Evolutionary conservation across 2,113 vertebrate species (phyloP), one percentile per base, ranked within the genome.

Genomic region (Chaetura pelagica): DNA sequence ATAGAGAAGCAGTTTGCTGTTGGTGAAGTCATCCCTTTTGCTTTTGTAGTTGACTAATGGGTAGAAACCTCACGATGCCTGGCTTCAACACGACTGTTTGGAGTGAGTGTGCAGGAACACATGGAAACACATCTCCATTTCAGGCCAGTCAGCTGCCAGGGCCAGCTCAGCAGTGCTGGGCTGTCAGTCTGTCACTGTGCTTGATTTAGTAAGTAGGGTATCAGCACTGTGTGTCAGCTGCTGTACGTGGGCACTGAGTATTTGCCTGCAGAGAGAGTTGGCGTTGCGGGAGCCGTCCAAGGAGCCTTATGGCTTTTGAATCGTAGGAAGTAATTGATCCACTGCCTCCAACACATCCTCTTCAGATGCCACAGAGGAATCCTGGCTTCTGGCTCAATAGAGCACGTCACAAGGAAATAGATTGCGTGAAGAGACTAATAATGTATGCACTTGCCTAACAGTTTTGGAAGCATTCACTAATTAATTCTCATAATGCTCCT

Each of bases 401-500:
- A 75, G 73, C 8, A 49, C 21, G 2, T 61, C 1, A 1, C 51
- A 48, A 48, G 82, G 93, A 94, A 94, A 93, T 69, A 85, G 84
- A 46, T 6, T 63, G 51, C 75, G 74, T 27, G 90, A 71, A 58
- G 67, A 67, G 84, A 94, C 89, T 71, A 76, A 76, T 87, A 91
- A 81, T 59, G 58, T n/a, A 85, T 55, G 67, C 59, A 15, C 84
- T 96, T 34, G 84, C 63, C 79, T 75, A 71, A 73, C 81, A 74
- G 78, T 87, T 96, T 93, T 63, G 85, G 78, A 95, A 93, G 71
- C 34, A 48, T 59, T 55, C 10, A 21, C 87, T 96, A 93, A 95
- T 93, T 96, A 96, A 80, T 88, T 83, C 87, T 97, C 85, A 74
- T 85, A 96, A 94, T 90, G 85, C 68, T 94, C 48, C 82, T 95